Evolutionary conservation across 2,113 vertebrate species (phyloP), one percentile per base, ranked within the genome.

Genomic region (Seriola quinqueradiata): DNA sequence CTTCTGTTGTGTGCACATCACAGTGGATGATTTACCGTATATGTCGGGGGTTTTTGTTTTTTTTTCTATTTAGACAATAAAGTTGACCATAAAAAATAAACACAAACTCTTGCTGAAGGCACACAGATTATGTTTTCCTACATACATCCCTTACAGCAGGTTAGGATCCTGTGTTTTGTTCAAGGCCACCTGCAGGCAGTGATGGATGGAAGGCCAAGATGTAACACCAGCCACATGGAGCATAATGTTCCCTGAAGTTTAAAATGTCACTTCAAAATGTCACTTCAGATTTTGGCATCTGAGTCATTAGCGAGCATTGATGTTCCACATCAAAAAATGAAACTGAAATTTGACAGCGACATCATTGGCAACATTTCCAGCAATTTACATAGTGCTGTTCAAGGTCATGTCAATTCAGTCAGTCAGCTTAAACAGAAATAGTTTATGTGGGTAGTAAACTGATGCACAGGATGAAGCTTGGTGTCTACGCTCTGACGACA

Each of bases 241-340:
- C 50, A 77, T 68, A 55, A 82, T 68, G 54, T 69, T 83, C 76
- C 74, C 71, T 70, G 42, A 84, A 89, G 77, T 85, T 75, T 79
- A 72, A 90, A 91, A 91, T 87, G 64, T 86, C 84, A 85, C 57
- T 65, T 77, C 10, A 75, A 75, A 81, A 87, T 77, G 76, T 89
- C 79, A 87, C 79, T 58, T 75, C 68, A 82, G 72, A 77, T 89
- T 21, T 42, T 3, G 21, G 57, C 48, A 4, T 71, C 21, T 58
- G 77, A 85, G 48, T 79, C 75, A 78, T 77, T 80, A 88, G 69
- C 4, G 14, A 28, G 60, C 55, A 32, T 21, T 9, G 1, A 71
- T 66, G 70, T 71, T 81, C 66, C 57, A 83, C 77, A 74, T 57
- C 50, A 71, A 55, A 44, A 70, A 57, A 70, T 48, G n/a, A 81